phyloP scores from a whole-genome alignment of 2,888 invertebrate genomes.

The Tetragonisca angustula region DNA sequence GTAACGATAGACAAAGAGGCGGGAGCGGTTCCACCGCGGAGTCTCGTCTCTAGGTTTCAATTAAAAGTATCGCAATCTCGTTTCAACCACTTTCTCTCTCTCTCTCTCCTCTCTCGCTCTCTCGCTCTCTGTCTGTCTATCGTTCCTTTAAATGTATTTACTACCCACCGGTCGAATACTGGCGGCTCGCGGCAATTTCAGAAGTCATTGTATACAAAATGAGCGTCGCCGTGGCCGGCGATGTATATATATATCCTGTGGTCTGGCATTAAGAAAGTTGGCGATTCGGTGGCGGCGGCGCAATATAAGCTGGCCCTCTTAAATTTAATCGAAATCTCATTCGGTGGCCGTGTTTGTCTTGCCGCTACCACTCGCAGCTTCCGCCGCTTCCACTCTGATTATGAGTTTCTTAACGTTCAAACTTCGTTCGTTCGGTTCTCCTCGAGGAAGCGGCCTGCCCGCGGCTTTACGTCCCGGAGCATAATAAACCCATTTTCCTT shows the following conservation, averaged over 20 bases:
- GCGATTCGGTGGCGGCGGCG: conserved; percentile 40
- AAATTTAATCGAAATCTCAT: conserved; percentile 72
- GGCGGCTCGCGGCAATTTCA: conserved; percentile 28
- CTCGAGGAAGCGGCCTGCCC: conserved; percentile 7
- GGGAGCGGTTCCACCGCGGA: neutral
- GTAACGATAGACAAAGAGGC: neutral
- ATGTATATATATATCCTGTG: neutral
- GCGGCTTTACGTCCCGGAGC: conserved; percentile 62
- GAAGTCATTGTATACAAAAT: conserved; percentile 53
- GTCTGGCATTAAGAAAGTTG: conserved; percentile 62
- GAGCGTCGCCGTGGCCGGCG: conserved; percentile 21
- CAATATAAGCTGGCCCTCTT: conserved; percentile 51
- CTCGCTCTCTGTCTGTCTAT: neutral
- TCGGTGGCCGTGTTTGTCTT: conserved; percentile 68
- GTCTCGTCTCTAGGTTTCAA: conserved; percentile 15
- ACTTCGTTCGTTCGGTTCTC: conserved; percentile 54
- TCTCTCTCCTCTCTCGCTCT: neutral
- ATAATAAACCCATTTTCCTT: conserved; percentile 69
- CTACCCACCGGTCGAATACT: neutral
- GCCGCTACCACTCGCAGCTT: conserved; percentile 59
- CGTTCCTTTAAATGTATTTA: neutral
- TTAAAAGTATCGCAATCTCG: conserved; percentile 12
- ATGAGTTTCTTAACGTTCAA: conserved; percentile 74
- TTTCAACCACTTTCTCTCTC: neutral
- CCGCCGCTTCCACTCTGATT: conserved; percentile 66